A percentile compares a stretch with the other conserved stretches of the same genome.
Evolutionary conservation across 2,113 vertebrate genomes (phyloP).

Genomic region (Pristiophorus japonicus): DNA sequence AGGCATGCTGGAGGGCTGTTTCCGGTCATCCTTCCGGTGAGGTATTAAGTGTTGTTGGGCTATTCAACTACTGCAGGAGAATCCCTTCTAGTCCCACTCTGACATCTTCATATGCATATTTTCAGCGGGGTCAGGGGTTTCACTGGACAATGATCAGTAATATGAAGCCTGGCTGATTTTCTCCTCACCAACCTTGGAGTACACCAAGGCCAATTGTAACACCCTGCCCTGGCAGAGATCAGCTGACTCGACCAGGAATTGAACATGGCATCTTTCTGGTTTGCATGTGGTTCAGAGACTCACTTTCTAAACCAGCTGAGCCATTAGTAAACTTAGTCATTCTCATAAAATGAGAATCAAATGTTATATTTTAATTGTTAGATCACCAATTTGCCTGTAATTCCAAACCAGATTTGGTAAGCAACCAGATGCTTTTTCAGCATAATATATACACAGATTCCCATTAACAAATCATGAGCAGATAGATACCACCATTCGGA

Average conservation of each 20-base stretch:
- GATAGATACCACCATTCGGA: background rate
- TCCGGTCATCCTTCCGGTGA: background rate
- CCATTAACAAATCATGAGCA: background rate
- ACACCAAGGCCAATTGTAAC: background rate
- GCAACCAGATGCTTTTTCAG: background rate
- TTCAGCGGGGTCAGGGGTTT: background rate
- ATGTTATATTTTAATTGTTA: background rate
- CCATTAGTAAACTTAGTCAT: background rate
- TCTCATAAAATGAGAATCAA: background rate
- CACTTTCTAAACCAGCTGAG: background rate
- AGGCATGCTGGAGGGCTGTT: background rate
- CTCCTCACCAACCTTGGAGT: background rate
- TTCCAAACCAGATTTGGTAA: slow-evolving; percentile 5
- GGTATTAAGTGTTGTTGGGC: background rate
- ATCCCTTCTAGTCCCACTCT: background rate
- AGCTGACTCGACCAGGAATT: background rate
- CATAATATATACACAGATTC: background rate
- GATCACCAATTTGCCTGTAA: too few relatives aligned
- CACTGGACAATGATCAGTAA: background rate
- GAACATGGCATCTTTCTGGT: background rate
- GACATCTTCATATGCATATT: background rate
- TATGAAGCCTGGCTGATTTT: background rate
- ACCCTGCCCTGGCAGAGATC: background rate
- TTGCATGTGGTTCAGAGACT: too few relatives aligned
- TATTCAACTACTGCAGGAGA: background rate